phyloP scores from a whole-genome alignment of 2,113 vertebrate genomes.

The Elephas maximus region DNA sequence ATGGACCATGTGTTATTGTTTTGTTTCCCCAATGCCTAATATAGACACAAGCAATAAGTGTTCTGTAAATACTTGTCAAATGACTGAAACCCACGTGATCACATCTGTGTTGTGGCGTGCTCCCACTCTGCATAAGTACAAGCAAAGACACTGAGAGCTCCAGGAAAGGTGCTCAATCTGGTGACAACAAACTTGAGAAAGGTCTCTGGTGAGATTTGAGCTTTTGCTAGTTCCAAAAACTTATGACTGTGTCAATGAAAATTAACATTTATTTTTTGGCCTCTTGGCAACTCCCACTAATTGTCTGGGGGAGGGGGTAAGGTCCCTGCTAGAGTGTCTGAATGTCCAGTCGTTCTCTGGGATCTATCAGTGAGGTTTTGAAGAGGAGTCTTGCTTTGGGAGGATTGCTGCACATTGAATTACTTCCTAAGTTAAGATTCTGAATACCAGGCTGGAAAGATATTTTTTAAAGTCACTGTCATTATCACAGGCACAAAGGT shows the following conservation, averaged over 20 bases:
- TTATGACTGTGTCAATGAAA: not conserved
- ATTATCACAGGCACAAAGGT: not conserved
- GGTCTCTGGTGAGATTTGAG: not conserved
- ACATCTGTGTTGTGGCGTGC: not conserved
- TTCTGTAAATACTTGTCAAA: not conserved
- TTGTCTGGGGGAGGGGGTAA: not conserved
- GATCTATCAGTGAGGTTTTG: not conserved
- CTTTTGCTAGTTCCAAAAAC: not conserved
- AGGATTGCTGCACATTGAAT: not conserved
- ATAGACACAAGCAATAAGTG: not conserved
- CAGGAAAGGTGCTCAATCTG: not conserved
- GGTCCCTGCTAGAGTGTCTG: not conserved
- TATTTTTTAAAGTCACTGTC: not conserved
- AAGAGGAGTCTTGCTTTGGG: not conserved
- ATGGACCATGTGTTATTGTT: not conserved
- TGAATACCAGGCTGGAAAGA: constrained; percentile 13
- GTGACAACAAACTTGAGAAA: not conserved
- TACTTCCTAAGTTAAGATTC: not conserved
- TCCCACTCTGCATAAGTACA: not conserved
- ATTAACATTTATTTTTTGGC: not conserved
- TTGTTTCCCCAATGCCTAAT: not conserved
- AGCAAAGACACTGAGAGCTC: not conserved
- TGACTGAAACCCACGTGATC: not conserved
- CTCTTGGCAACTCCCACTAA: not conserved
- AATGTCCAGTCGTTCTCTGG: not conserved